phyloP scores from a whole-genome alignment of 2,113 vertebrate genomes.

The Neolamprologus modestus region DNA sequence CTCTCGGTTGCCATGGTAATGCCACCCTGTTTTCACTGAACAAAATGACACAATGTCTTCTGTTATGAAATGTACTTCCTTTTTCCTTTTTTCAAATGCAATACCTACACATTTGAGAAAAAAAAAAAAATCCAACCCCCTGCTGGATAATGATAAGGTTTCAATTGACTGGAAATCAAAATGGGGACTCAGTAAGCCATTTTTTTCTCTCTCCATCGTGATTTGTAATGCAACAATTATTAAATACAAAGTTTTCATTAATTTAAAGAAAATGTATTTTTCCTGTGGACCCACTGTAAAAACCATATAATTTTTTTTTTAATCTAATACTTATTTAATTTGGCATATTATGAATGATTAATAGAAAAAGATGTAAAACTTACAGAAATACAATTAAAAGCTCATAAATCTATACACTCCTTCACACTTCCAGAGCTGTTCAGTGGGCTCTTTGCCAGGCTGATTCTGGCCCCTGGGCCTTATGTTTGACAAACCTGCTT shows the following conservation, averaged over 20 bases:
- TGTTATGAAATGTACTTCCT: background rate
- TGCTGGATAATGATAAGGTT: background rate
- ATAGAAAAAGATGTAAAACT: background rate
- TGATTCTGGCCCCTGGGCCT: background rate
- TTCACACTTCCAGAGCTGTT: background rate
- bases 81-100: background rate
- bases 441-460: background rate
- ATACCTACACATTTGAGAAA: background rate
- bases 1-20: background rate
- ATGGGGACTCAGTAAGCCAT: background rate
- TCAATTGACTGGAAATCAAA: background rate
- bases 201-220: background rate
- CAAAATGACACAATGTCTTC: background rate
- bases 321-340: background rate
- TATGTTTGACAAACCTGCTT: background rate
- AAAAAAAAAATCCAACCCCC: background rate
- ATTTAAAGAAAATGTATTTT: background rate
- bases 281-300: background rate
- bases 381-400: background rate
- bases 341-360: background rate
- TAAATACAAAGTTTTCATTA: background rate
- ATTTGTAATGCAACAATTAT: background rate
- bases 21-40: background rate
- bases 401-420: background rate
- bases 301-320: background rate